Base-by-base conservation (phyloP, 1,140 invertebrate genomes). In the Sitodiplosis mosellana region DNA sequence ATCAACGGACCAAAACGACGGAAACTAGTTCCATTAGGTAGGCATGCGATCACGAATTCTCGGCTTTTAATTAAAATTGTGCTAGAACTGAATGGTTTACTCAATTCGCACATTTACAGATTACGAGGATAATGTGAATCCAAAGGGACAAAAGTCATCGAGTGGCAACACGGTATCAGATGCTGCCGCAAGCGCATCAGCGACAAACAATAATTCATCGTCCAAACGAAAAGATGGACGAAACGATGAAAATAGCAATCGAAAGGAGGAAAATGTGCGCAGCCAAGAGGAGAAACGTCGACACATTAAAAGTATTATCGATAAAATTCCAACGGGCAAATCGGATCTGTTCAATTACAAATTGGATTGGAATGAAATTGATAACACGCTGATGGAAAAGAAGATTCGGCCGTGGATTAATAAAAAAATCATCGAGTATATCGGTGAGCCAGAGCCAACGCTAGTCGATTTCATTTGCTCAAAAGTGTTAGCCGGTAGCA, bases 401-500 rank as follows among this genome's bases (percentile, higher is more conserved):
- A 79, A 93, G 62, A 95, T 99, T 65, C 78, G 90, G 55, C 94
- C 94, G 44, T 99, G 95, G 95, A 93, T 99, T 49, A 96, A 95
- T 68, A 99, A 98, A 69, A 99, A 99, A 69, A 97, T 99, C 52
- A 85, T 96, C 52, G 93, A 98, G 72, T 98, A 98, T 69, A 97
- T 99, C 62, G 95, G 95, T 41, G 95, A 99, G 67, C 93, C 94
- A 36, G 95, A 99, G 69, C 88, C 89, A n/a, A 93, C 91, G 11
- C 70, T 99, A 46, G 90, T 96, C 11, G 91, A 97, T 70, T 99
- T 99, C 71, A 97, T 99, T 60, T 98, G 94, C 71, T 90, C 90
- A 55, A 96, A 97, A 75, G 88, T 99, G 45, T 75, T 94, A 66
- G 83, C 84, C 38, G 86, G 89, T 48, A 91, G 86, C 59, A 77